Base-by-base conservation (phyloP, 2,888 invertebrate genomes). In the Metopia argyrocephala region DNA sequence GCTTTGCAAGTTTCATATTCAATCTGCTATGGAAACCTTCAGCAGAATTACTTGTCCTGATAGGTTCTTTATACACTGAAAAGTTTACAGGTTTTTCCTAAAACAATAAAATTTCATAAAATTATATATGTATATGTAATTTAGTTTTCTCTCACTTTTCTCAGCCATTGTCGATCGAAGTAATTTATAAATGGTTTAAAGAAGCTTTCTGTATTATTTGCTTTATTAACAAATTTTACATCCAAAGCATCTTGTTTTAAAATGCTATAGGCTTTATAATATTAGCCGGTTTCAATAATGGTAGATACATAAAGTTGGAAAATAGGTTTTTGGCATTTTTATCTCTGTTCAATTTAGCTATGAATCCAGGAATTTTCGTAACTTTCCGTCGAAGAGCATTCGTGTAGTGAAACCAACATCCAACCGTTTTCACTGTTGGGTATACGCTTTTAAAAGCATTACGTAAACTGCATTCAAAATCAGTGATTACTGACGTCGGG, bases 141-240 rank as follows among this genome's bases (percentile, higher is more conserved):
- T n/a, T n/a, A n/a, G n/a, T n/a, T n/a, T 45, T 62, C 46, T 46
- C 45, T 46, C 46, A 54, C 66, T 54, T 66, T 50, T 50, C 27
- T 65, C 64, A 64, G 48, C 54, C 66, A 54, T 31, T 66, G 54
- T 52, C 23, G 18, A 18, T 68, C 28, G 56, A 68, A 68, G 27
- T 68, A 76, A 9, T 62, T 69, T 31, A 76, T 64, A 52, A 68
- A 76, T 25, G 76, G 68, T 50, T 38, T 56, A 68, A 75, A 75
- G 57, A 54, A 74, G 56, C 57, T 74, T 74, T 56, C 57, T 74
- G 38, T 45, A 57, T n/a, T 38, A 38, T 59, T 18, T 59, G 28
- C 59, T n/a, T n/a, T n/a, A 38, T 23, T 61, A 61, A 61, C 45
- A 61, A 50, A 46, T 61, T 68, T 76, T 56, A 27, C 59, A 15